Evolutionary conservation across 2,113 vertebrate genomes (phyloP).

Genomic region (Apodemus speciosus): DNA sequence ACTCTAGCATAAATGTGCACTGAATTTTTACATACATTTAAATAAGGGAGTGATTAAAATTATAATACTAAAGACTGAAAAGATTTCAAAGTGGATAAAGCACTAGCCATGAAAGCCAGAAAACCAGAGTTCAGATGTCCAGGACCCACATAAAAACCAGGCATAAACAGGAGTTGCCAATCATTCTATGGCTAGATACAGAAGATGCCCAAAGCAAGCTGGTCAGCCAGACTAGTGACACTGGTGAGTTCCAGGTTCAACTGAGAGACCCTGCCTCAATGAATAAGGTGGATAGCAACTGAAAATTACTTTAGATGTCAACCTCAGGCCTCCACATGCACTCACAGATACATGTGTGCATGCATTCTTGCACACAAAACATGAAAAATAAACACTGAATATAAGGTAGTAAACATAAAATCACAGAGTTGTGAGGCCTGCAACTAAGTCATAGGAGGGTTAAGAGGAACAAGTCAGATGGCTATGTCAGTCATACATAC

Average conservation of each 20-base stretch:
- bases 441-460: not conserved
- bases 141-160: not conserved
- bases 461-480: not conserved
- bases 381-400: not conserved
- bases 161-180: not conserved
- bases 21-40: not conserved
- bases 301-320: not conserved
- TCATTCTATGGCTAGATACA: not conserved
- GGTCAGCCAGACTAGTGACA: not conserved
- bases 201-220: not conserved
- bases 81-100: not conserved
- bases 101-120: not conserved
- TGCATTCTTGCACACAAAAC: not conserved
- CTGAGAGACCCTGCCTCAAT: not conserved
- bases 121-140: not conserved
- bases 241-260: not conserved
- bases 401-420: not conserved
- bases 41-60: constrained; percentile 24
- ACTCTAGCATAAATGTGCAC: not conserved
- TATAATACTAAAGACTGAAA: not conserved
- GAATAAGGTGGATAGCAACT: not conserved
- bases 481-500: not conserved
- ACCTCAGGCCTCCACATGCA: not conserved
- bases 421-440: not conserved
- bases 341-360: not conserved